Percentiles rank a stretch among this genome's conserved stretches.
Evolutionary conservation across 2,797 vertebrate species (phyloP).

Genomic region (Adrianichthys oophorus): DNA sequence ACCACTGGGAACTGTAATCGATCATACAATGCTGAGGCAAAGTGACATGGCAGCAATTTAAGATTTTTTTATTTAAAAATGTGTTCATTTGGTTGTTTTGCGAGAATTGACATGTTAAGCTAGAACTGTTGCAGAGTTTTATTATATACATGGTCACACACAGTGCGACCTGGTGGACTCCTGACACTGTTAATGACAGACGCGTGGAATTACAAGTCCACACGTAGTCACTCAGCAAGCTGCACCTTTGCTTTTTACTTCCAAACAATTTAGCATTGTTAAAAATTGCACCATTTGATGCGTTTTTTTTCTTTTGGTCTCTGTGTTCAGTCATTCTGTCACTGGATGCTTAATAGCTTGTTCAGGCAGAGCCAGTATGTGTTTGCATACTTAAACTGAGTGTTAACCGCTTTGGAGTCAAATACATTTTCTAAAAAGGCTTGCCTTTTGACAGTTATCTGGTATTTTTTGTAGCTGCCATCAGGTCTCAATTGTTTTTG

Average conservation of each 20-base stretch:
- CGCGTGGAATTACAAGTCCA: background rate
- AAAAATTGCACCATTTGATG: background rate
- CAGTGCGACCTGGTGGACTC: too few relatives aligned
- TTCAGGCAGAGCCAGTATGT: slow-evolving; percentile 50
- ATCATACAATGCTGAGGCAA: too few relatives aligned
- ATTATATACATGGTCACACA: too few relatives aligned
- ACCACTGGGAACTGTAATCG: too few relatives aligned
- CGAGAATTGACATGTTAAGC: too few relatives aligned
- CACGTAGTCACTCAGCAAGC: background rate
- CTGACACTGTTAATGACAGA: background rate
- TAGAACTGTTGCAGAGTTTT: too few relatives aligned
- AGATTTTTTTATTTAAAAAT: too few relatives aligned
- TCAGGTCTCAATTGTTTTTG: too few relatives aligned
- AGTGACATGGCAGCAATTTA: too few relatives aligned
- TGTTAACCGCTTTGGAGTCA: slow-evolving; percentile 29
- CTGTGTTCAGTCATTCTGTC: slow-evolving; percentile 45
- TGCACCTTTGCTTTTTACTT: slow-evolving; percentile 1
- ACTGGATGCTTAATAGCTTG: slow-evolving; percentile 64
- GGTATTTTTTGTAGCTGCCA: too few relatives aligned
- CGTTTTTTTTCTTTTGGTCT: slow-evolving; percentile 37
- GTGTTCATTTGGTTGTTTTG: too few relatives aligned
- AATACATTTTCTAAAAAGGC: slow-evolving; percentile 44
- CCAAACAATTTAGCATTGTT: slow-evolving; percentile 1
- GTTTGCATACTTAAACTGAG: slow-evolving; percentile 54
- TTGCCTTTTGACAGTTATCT: slow-evolving; percentile 2